Conservation (phyloP, 1,140 invertebrate species). For the Pararge aegeria region DNA sequence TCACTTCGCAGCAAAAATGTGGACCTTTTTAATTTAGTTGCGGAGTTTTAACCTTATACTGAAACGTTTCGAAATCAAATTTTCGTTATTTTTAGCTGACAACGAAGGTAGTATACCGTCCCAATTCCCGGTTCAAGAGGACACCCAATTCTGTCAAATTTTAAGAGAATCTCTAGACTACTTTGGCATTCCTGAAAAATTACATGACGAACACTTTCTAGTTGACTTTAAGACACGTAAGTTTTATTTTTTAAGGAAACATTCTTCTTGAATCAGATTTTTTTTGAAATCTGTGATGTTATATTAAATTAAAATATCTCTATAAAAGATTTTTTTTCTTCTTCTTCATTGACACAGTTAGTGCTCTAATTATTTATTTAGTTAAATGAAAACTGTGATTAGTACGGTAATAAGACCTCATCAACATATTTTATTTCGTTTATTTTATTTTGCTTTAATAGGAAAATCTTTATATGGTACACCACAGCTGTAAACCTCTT, state of each 20-base stretch:
- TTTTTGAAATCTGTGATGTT: background rate
- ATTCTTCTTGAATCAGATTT: background rate
- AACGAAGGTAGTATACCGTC: constrained; percentile 97
- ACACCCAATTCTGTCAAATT: constrained; percentile 98
- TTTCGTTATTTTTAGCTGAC: constrained; percentile 80
- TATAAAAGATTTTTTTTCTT: background rate
- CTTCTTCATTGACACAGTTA: too few relatives aligned
- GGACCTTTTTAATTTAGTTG: too few relatives aligned
- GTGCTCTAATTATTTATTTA: too few relatives aligned
- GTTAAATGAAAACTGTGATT: too few relatives aligned
- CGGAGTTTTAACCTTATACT: too few relatives aligned
- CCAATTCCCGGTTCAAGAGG: constrained; percentile 99
- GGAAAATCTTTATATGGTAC: too few relatives aligned
- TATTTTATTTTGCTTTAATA: constrained; percentile 8
- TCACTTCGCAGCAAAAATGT: too few relatives aligned
- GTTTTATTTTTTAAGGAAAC: constrained; percentile 44
- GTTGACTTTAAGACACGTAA: constrained; percentile 99
- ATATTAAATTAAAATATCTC: too few relatives aligned
- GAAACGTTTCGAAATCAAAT: background rate
- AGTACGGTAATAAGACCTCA: too few relatives aligned
- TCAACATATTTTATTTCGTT: too few relatives aligned
- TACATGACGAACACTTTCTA: constrained; percentile 95
- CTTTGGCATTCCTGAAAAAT: constrained; percentile 96
- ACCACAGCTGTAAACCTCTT: too few relatives aligned
- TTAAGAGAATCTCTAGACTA: constrained; percentile 97